Base-by-base conservation (phyloP, 2,113 vertebrate species). In the Tyrannus savana region DNA sequence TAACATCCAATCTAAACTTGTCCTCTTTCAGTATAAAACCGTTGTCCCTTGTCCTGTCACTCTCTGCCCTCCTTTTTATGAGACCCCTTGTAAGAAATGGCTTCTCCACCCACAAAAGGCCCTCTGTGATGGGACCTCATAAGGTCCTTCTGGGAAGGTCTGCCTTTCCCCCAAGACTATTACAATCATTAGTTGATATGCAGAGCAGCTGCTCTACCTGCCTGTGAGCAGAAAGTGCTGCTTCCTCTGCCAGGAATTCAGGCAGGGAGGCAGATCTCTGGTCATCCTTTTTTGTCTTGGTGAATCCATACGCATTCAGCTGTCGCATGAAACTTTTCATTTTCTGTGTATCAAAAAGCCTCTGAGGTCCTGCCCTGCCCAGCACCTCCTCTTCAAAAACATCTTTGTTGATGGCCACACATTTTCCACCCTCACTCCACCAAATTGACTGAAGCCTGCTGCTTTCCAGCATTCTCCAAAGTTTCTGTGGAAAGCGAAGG, bases 341-440 rank as follows among this genome's bases (percentile, higher is more conserved):
- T 21, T 18, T 88, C n/a, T 84, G 37, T 6, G 24, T 88, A 10
- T n/a, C 30, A 59, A 91, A 95, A 31, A 95, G 11, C 6, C 4
- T 17, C 39, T 28, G 41, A 35, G 55, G 47, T 30, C 63, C 37
- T 87, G 4, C 16, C 25, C 22, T 17, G 19, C 46, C 33, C 42
- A 93, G 52, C 63, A 90, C 78, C 58, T 95, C 91, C 12, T 13
- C 35, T 66, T 84, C 22, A 9, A 95, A 90, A 14, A 90, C 67
- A 2, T 69, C 52, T 60, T 71, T 46, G 5, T 84, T 13, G 41
- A 93, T 83, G 35, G 83, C 87, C 14, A 90, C 44, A 2, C 67
- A 79, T 76, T 56, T 95, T 55, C 67, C 68, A 67, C 22, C 10
- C 5, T 55, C 25, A 2, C 35, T 87, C 94, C 87, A 93, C 83